A percentile compares a stretch with the other conserved stretches of the same genome.
These are phyloP conservation scores for Dreissena rostriformis DNA, from an alignment of 1,140 invertebrate genomes.

Conservation along the genomic window DNA sequence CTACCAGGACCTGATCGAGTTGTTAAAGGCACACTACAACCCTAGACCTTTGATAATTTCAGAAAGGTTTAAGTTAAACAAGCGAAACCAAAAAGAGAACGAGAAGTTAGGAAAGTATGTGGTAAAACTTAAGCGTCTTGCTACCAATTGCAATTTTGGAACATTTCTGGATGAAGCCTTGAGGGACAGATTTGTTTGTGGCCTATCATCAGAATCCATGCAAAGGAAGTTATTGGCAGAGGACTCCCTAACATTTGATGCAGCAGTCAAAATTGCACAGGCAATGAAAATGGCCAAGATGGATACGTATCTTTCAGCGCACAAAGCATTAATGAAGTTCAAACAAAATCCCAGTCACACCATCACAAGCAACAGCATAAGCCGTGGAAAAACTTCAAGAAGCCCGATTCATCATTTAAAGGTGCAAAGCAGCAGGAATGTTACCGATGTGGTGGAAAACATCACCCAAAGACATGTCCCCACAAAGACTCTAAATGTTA, in stretches of 20 bases:
- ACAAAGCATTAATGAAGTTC: not conserved
- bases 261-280: slow-evolving; percentile 19
- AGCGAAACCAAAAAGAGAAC: slow-evolving; percentile 28
- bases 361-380: not conserved
- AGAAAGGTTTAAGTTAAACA: slow-evolving; percentile 28
- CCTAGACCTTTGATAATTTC: slow-evolving; percentile 20
- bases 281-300: slow-evolving; percentile 48
- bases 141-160: slow-evolving; percentile 15
- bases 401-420: not conserved
- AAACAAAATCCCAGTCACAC: not conserved
- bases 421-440: not conserved
- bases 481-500: not conserved
- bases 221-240: slow-evolving; percentile 25
- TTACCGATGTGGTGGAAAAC: slow-evolving; percentile 32
- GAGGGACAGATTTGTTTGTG: slow-evolving; percentile 12
- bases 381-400: not conserved
- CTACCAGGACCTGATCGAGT: not conserved
- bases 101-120: slow-evolving; percentile 10
- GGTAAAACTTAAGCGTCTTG: no score
- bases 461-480: not conserved
- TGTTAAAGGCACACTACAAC: slow-evolving; percentile 14
- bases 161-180: slow-evolving; percentile 17
- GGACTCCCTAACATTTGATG: slow-evolving; percentile 10
- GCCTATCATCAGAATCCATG: slow-evolving; percentile 20
- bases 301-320: not conserved